Evolutionary conservation across 2,888 invertebrate genomes (phyloP).

Genomic region (Tanaodytes sp.): DNA sequence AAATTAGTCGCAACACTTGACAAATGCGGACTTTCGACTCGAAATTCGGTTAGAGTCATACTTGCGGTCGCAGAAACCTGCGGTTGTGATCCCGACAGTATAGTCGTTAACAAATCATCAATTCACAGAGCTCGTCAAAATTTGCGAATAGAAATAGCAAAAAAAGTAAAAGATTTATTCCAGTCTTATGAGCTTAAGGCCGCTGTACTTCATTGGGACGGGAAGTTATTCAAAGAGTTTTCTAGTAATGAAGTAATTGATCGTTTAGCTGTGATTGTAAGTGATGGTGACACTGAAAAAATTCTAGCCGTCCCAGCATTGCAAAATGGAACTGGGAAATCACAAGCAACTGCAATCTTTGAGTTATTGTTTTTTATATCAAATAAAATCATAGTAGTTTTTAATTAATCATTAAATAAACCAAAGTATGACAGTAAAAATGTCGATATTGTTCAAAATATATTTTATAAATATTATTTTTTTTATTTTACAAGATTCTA

Average conservation of each 20-base stretch:
- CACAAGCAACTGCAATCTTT: background rate
- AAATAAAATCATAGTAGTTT: no score
- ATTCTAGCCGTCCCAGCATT: background rate
- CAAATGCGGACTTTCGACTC: conserved; percentile 41
- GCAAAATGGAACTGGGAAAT: conserved; percentile 1
- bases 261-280: conserved; percentile 1
- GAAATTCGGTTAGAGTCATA: conserved; percentile 40
- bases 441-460: background rate
- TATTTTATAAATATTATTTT: background rate
- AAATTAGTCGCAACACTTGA: conserved; percentile 50
- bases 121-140: conserved; percentile 29
- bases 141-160: conserved; percentile 22
- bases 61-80: conserved; percentile 34
- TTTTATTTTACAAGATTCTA: no score
- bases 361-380: background rate
- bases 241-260: background rate
- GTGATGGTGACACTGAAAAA: background rate
- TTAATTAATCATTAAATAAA: no score
- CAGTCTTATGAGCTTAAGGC: background rate
- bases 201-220: conserved; percentile 6
- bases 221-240: conserved; percentile 8
- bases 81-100: conserved; percentile 22
- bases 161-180: conserved; percentile 21
- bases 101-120: conserved; percentile 35
- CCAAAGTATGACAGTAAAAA: background rate